Evolutionary conservation across 2,888 invertebrate species (phyloP).

Genomic region (Lysandra bellargus): DNA sequence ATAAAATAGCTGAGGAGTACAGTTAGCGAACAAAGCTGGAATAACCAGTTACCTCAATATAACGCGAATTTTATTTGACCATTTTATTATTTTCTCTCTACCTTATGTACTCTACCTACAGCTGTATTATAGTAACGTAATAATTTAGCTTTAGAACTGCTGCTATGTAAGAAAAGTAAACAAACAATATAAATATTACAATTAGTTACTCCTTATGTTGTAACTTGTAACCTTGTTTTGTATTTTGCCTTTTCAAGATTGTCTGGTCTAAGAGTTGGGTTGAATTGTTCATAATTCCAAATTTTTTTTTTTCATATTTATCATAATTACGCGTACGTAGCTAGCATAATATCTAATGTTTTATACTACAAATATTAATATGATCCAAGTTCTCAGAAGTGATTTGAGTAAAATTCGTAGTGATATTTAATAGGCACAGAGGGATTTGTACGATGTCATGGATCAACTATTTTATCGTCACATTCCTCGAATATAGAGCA

Average conservation of each 20-base stretch:
- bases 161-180: neutral
- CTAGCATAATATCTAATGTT: neutral
- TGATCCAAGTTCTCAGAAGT: neutral
- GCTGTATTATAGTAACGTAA: neutral
- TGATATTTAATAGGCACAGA: neutral
- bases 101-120: neutral
- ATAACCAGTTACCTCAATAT: slow-evolving; percentile 22
- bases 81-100: neutral
- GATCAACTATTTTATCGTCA: slow-evolving; percentile 2
- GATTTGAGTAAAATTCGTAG: neutral
- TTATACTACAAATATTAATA: neutral
- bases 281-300: neutral
- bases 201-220: neutral
- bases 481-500: slow-evolving; percentile 15
- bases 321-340: neutral
- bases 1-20: slow-evolving; percentile 24
- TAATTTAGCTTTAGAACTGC: neutral
- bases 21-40: slow-evolving; percentile 27
- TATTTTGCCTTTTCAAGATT: neutral
- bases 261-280: neutral
- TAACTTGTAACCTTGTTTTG: neutral
- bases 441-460: slow-evolving; percentile 14
- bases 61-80: slow-evolving; percentile 17
- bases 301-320: neutral
- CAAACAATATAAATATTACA: neutral